phyloP scores from a whole-genome alignment of 2,888 invertebrate species.

The Mesochorus sp. region DNA sequence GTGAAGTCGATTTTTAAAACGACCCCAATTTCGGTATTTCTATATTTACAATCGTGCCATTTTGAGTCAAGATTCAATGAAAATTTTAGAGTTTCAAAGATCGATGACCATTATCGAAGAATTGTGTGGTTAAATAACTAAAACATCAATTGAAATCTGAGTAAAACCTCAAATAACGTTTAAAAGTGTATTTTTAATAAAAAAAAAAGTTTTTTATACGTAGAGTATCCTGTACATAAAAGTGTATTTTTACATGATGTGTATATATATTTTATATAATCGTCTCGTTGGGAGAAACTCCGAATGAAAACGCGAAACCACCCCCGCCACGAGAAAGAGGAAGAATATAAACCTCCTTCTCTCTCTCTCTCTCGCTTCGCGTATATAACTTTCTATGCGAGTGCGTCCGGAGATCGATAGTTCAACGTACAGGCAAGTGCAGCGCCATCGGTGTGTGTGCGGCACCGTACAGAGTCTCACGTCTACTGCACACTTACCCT shows the following conservation, averaged over 20 bases:
- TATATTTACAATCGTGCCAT: too few relatives aligned
- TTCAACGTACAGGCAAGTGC: slow-evolving; percentile 79
- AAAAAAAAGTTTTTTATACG: too few relatives aligned
- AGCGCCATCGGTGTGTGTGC: slow-evolving; percentile 67
- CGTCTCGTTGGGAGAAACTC: slow-evolving; percentile 43
- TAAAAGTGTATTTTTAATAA: too few relatives aligned
- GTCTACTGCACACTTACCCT: slow-evolving; percentile 52
- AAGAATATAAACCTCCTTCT: slow-evolving; percentile 9
- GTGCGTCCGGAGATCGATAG: slow-evolving; percentile 76
- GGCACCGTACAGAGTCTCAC: slow-evolving; percentile 53
- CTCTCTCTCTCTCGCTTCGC: slow-evolving; percentile 7
- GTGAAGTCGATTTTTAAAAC: not conserved
- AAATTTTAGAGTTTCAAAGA: too few relatives aligned
- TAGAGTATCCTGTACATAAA: not conserved
- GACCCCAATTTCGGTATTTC: too few relatives aligned
- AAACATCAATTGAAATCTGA: too few relatives aligned
- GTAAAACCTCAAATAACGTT: not conserved
- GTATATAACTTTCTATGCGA: slow-evolving; percentile 56
- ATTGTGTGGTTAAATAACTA: too few relatives aligned
- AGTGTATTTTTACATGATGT: not conserved
- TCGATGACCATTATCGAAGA: too few relatives aligned
- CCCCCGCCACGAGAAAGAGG: slow-evolving; percentile 24
- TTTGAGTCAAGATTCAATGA: too few relatives aligned
- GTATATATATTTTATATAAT: slow-evolving; percentile 33
- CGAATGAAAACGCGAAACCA: slow-evolving; percentile 48